Percentiles rank a stretch among this genome's conserved stretches.
Conservation (phyloP, 2,113 vertebrate genomes). For the Antechinus flavipes region DNA sequence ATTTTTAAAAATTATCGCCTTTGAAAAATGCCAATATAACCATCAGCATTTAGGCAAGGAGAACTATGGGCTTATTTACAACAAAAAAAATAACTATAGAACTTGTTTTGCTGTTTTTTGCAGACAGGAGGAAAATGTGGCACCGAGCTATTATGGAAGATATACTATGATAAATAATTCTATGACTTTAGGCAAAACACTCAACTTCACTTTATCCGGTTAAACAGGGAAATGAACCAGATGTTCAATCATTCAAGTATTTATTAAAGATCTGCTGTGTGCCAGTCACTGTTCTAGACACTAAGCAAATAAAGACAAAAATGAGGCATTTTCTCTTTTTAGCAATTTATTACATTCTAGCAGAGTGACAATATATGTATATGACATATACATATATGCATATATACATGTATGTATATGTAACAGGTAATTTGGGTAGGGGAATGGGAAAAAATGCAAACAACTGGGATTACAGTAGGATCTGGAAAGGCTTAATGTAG, state of each 20-base stretch:
- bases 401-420: background rate
- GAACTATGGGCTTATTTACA: conserved; percentile 41
- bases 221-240: background rate
- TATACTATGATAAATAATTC: background rate
- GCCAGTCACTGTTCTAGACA: background rate
- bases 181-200: background rate
- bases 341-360: background rate
- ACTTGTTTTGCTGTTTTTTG: background rate
- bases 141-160: background rate
- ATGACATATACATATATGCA: background rate
- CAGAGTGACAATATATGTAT: background rate
- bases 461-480: background rate
- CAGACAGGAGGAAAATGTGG: background rate
- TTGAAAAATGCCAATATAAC: conserved; percentile 60
- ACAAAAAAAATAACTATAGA: conserved; percentile 2
- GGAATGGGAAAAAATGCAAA: background rate
- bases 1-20: conserved; percentile 72
- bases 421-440: background rate
- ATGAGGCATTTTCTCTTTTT: background rate
- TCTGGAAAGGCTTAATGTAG: background rate
- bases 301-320: background rate
- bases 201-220: background rate
- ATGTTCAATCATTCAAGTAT: background rate
- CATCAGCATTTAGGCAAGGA: conserved; percentile 57
- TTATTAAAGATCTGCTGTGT: background rate